Percentiles rank a stretch among this genome's conserved stretches.
These are phyloP conservation scores for Sturnira hondurensis DNA, from an alignment of 2,113 vertebrate species.

Conservation along the genomic window DNA sequence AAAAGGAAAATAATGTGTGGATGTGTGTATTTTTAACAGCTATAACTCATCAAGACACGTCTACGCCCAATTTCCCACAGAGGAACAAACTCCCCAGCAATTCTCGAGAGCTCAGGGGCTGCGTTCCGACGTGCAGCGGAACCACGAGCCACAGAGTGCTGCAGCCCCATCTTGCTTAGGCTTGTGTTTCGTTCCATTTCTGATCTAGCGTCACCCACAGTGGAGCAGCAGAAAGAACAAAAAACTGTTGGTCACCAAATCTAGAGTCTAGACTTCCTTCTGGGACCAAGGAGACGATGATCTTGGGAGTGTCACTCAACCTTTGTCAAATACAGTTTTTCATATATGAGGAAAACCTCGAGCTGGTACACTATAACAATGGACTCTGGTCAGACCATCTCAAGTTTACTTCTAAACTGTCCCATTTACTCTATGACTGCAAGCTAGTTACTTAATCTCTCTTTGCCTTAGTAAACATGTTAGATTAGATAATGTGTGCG, in stretches of 20 bases:
- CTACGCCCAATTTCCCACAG: neutral
- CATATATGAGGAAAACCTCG: neutral
- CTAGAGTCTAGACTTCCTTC: neutral
- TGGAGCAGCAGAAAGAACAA: neutral
- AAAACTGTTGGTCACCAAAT: neutral
- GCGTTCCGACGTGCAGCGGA: too few relatives aligned
- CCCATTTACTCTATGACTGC: neutral
- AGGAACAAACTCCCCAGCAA: neutral
- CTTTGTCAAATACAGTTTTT: neutral
- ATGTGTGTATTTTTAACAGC: neutral
- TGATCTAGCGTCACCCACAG: neutral
- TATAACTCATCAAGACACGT: slow-evolving; percentile 9
- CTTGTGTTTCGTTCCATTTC: neutral
- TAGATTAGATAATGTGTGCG: neutral
- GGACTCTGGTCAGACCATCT: neutral
- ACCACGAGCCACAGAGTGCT: neutral
- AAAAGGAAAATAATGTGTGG: neutral
- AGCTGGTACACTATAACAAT: neutral
- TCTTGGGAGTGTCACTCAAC: neutral
- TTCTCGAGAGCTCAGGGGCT: neutral
- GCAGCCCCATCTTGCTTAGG: neutral
- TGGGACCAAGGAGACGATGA: neutral
- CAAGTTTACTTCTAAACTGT: neutral
- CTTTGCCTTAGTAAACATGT: neutral
- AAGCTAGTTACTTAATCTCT: neutral